Conservation (phyloP, 2,888 invertebrate genomes). For the Drosophila multiciliata region DNA sequence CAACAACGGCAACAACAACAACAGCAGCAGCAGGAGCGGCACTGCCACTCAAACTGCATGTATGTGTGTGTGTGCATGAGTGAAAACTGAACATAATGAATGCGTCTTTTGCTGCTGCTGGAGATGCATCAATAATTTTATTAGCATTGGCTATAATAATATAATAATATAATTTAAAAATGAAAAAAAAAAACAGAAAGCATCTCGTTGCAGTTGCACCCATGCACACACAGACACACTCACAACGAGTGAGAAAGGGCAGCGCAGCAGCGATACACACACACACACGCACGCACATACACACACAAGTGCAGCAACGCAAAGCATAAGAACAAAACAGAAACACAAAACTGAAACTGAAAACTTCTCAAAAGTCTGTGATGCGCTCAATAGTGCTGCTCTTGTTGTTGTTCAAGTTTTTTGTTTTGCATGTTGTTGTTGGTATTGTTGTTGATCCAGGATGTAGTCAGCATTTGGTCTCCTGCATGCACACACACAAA, state of each 20-base stretch:
- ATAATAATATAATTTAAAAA: constrained; percentile 29
- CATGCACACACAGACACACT: constrained; percentile 20
- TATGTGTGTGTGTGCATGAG: constrained; percentile 34
- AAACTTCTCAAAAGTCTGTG: constrained; percentile 57
- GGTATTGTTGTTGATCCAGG: constrained; percentile 44
- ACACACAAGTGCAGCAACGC: constrained; percentile 55
- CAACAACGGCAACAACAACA: constrained; percentile 52
- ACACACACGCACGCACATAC: constrained; percentile 24
- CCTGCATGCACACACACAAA: constrained; percentile 21
- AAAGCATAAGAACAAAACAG: constrained; percentile 66
- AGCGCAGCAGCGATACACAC: constrained; percentile 41
- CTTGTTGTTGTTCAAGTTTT: constrained; percentile 11
- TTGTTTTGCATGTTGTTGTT: constrained; percentile 27
- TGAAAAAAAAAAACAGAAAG: constrained; percentile 17
- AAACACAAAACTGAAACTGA: constrained; percentile 57
- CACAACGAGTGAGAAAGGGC: constrained; percentile 51
- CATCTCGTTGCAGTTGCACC: constrained; percentile 44
- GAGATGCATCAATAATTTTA: constrained; percentile 50
- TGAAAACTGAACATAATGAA: constrained; percentile 65
- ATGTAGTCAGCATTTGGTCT: constrained; percentile 48
- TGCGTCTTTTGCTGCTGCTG: constrained; percentile 69
- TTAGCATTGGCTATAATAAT: constrained; percentile 64
- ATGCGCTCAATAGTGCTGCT: constrained; percentile 30
- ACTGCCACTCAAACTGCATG: constrained; percentile 57
- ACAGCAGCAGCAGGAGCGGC: constrained; percentile 59